Conservation (phyloP, 2,888 invertebrate species). For the Norana najaformis region DNA sequence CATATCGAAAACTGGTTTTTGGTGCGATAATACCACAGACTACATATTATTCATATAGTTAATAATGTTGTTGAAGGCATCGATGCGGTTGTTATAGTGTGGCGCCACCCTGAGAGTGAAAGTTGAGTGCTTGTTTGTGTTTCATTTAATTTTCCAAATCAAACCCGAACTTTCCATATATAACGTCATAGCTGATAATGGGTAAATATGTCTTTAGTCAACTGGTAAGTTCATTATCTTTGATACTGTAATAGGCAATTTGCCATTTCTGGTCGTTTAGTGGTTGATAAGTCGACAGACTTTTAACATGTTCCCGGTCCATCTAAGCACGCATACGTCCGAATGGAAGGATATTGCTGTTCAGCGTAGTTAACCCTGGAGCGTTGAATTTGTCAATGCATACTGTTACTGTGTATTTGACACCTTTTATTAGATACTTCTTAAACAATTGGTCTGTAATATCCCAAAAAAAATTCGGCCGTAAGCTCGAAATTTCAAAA, state of each 20-base stretch:
- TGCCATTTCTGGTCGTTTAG: neutral
- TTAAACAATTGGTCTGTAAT: no score
- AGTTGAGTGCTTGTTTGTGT: neutral
- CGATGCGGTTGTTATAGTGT: neutral
- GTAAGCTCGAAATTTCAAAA: no score
- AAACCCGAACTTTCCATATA: neutral
- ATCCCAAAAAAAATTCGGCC: no score
- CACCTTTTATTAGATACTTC: no score
- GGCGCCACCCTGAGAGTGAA: neutral
- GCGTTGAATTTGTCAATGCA: neutral
- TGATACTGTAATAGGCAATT: neutral
- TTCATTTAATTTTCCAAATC: neutral
- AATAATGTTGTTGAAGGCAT: neutral
- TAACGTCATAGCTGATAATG: slow-evolving; percentile 3
- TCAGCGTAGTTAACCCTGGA: neutral
- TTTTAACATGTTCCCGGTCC: neutral
- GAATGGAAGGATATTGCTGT: neutral
- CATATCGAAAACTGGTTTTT: no score
- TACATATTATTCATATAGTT: neutral
- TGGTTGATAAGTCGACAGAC: neutral
- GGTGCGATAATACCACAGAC: neutral
- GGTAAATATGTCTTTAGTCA: slow-evolving; percentile 13
- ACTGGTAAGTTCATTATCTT: neutral
- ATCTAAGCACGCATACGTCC: neutral
- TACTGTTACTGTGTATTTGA: neutral